Evolutionary conservation across 1,140 invertebrate genomes (phyloP), one percentile per base, ranked within the genome.

Genomic region (Helicorthomorpha holstii): DNA sequence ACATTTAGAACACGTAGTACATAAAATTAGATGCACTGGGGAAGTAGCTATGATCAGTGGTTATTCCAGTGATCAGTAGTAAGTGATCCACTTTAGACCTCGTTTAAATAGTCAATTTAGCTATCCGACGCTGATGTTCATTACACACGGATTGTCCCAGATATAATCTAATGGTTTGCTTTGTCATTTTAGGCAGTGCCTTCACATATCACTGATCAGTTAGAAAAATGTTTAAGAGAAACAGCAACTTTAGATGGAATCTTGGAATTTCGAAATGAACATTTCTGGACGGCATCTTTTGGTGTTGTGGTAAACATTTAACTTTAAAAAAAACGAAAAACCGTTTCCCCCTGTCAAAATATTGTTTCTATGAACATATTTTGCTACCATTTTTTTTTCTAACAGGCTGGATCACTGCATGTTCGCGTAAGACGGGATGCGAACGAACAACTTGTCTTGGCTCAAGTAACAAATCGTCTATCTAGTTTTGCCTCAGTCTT

Each of bases 281-380:
- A 78, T 59, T 82, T 81, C 58, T 82, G 80, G 80, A 78, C 76
- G n/a, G 59, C 81, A 16, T 77, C 78, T 48, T 80, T 80, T 64
- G 76, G 74, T 25, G 70, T 70, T 59, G 60, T 78, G 62, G 76
- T 77, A 64, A 68, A 67, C 46, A 57, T 21, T 49, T 27, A 25
- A 47, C 50, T 49, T 41, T 7, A 48, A 50, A 3, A 23, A 22
- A 21, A 52, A 16, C 16, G 16, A 43, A 44, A 16, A 48, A 50
- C 38, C 7, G 3, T 7, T 19, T 12, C 45, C n/a, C 19, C 4
- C 3, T 12, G 19, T 12, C 4, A 7, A n/a, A 7, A 49, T 48
- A 45, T 46, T 7, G 12, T 24, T 24, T 47, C 14, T 45, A 46
- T 26, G 12, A 26, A 7, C 22, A 23, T 19, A 22, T 55, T 52